These are phyloP conservation scores for Bellardia bayeri DNA, from an alignment of 2,888 invertebrate species.

Conservation along the genomic window DNA sequence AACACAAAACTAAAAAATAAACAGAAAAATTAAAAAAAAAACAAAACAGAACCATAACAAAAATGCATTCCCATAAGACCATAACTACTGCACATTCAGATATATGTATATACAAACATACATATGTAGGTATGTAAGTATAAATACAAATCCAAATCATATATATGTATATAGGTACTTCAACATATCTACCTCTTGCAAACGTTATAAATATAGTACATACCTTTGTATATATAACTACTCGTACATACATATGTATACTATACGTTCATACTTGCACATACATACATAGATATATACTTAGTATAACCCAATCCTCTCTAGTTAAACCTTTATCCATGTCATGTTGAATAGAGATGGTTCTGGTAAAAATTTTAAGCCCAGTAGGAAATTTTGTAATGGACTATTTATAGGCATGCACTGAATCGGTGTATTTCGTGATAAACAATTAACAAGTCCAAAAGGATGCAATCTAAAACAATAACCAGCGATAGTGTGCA, in stretches of 20 bases:
- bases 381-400: slow-evolving; percentile 27
- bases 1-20: slow-evolving; percentile 59
- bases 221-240: neutral
- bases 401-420: no score
- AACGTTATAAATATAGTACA: slow-evolving; percentile 18
- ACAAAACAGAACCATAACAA: slow-evolving; percentile 54
- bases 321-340: slow-evolving; percentile 69
- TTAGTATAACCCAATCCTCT: slow-evolving; percentile 50
- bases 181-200: neutral
- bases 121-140: slow-evolving; percentile 11
- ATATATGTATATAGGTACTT: neutral
- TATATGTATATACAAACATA: neutral
- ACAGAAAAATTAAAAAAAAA: slow-evolving; percentile 34
- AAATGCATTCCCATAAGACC: slow-evolving; percentile 64
- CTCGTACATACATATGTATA: neutral
- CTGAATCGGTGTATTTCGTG: no score
- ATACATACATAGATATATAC: neutral
- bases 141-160: slow-evolving; percentile 37
- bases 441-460: no score
- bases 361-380: neutral
- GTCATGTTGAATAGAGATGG: slow-evolving; percentile 59
- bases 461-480: no score
- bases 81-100: slow-evolving; percentile 51
- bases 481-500: no score
- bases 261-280: neutral